A percentile compares a stretch with the other conserved stretches of the same genome.
Evolutionary conservation across 1,140 invertebrate species (phyloP).

Genomic region (Ladona fulva): DNA sequence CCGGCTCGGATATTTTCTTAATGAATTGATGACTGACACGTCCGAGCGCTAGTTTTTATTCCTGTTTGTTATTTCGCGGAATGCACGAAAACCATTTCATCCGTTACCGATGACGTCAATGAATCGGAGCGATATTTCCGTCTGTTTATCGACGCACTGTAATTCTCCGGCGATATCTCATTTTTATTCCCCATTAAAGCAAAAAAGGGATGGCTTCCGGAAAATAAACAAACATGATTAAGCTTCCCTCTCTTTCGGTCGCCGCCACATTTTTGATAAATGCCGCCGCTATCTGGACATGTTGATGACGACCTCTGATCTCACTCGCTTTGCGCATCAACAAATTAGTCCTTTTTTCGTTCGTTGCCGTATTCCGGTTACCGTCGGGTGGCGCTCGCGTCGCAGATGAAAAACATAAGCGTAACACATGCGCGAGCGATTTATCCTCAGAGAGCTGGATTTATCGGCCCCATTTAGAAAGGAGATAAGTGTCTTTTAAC

Average conservation of each 20-base stretch:
- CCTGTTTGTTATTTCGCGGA: not conserved
- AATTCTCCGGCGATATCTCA: not conserved
- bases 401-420: not conserved
- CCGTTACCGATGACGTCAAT: not conserved
- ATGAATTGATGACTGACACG: not conserved
- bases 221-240: conserved; percentile 8
- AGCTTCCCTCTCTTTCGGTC: not conserved
- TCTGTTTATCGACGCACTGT: conserved; percentile 4
- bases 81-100: not conserved
- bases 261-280: not conserved
- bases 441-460: not conserved
- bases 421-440: not conserved
- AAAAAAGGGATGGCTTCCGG: not conserved
- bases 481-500: conserved; percentile 1
- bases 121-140: not conserved
- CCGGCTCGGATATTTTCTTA: not conserved
- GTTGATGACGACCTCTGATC: not conserved
- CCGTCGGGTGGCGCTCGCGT: too few species aligned
- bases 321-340: not conserved
- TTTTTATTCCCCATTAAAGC: not conserved
- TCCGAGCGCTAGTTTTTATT: not conserved
- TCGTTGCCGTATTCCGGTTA: not conserved
- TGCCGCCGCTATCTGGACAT: not conserved
- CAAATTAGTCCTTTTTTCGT: not conserved
- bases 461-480: conserved; percentile 3